A percentile compares a stretch with the other conserved stretches of the same genome.
Evolutionary conservation across 1,140 invertebrate genomes (phyloP).

Genomic region (Zaprionus gabonicus): DNA sequence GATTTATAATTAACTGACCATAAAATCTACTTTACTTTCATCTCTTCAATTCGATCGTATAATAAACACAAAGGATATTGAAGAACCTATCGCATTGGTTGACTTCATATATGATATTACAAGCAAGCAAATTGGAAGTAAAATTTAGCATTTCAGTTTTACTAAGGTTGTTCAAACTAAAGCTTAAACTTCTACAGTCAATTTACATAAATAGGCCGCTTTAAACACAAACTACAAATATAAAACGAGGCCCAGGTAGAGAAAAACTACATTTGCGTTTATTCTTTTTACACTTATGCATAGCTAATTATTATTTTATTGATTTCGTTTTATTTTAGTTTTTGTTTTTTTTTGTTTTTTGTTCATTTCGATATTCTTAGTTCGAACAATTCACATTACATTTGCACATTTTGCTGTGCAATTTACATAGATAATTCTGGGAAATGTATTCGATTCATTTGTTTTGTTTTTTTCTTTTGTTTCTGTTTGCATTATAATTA

Average conservation of each 20-base stretch:
- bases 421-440: constrained; percentile 43
- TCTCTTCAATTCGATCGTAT: too few relatives aligned
- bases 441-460: constrained; percentile 34
- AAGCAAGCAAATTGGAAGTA: too few relatives aligned
- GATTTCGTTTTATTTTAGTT: constrained; percentile 30
- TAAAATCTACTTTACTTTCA: too few relatives aligned
- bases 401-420: constrained; percentile 30
- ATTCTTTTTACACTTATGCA: constrained; percentile 48
- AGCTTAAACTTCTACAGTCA: not conserved
- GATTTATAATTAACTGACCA: too few relatives aligned
- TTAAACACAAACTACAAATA: not conserved
- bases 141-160: too few relatives aligned
- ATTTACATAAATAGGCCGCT: not conserved
- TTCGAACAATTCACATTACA: constrained; percentile 34
- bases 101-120: too few relatives aligned
- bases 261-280: constrained; percentile 14
- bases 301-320: constrained; percentile 55
- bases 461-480: constrained; percentile 18
- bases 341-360: not conserved
- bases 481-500: constrained; percentile 68
- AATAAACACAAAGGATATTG: too few relatives aligned
- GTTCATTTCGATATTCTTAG: constrained; percentile 25
- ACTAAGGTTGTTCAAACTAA: not conserved
- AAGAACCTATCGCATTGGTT: too few relatives aligned
- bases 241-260: not conserved